Percentiles rank a stretch among this genome's conserved stretches.
Evolutionary conservation across 1,140 invertebrate genomes (phyloP).

Genomic region (Drosophila varians): DNA sequence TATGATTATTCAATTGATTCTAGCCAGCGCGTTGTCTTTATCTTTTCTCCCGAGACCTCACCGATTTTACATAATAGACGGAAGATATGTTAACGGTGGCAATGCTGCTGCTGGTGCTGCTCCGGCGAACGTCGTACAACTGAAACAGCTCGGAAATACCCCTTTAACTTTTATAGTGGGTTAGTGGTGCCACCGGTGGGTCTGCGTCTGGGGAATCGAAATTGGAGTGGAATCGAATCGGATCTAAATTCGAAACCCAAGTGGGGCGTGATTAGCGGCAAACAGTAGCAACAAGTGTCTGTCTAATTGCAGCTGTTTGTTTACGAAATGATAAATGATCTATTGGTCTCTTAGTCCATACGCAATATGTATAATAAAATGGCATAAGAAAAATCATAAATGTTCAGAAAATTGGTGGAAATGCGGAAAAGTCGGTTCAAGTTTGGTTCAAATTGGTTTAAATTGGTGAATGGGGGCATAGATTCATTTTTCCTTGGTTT

Average conservation of each 20-base stretch:
- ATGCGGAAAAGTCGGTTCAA: constrained; percentile 39
- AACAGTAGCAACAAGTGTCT: constrained; percentile 46
- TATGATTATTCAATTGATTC: constrained; percentile 22
- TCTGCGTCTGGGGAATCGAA: constrained; percentile 29
- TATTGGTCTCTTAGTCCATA: constrained; percentile 11
- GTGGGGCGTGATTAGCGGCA: constrained; percentile 52
- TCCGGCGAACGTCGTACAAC: constrained; percentile 43
- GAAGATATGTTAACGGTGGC: constrained; percentile 38
- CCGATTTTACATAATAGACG: constrained; percentile 42
- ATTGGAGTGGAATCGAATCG: constrained; percentile 27
- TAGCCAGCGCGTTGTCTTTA: constrained; percentile 10
- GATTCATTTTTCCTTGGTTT: not conserved
- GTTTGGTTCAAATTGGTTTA: constrained; percentile 12
- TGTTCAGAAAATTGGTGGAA: constrained; percentile 13
- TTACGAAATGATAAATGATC: constrained; percentile 56
- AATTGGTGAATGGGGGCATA: constrained; percentile 25
- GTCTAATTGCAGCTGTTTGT: constrained; percentile 42
- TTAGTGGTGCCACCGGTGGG: not conserved
- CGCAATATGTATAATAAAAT: constrained; percentile 15
- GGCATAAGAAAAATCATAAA: constrained; percentile 21
- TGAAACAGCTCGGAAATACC: constrained; percentile 36
- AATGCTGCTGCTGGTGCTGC: constrained; percentile 19
- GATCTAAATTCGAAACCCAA: constrained; percentile 34
- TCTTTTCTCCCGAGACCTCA: not conserved
- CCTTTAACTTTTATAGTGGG: constrained; percentile 59